phyloP scores from a whole-genome alignment of 1,140 invertebrate genomes.

The Helicoverpa armigera region DNA sequence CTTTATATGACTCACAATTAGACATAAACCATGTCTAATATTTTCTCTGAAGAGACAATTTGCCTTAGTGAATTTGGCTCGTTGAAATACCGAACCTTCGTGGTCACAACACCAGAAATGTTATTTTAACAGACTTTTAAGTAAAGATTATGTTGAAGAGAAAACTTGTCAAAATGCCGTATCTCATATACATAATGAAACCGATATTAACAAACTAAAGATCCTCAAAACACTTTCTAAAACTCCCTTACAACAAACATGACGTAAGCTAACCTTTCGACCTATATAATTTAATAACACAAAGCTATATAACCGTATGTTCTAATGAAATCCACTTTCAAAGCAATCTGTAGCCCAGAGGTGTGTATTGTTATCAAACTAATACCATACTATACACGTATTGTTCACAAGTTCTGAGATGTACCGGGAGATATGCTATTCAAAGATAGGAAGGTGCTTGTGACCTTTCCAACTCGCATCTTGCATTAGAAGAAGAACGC shows the following conservation, averaged over 20 bases:
- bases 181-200: background rate
- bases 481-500: no score
- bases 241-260: conserved; percentile 13
- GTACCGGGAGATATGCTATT: conserved; percentile 48
- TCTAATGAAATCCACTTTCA: conserved; percentile 78
- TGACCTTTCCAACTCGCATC: no score
- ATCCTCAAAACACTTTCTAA: conserved; percentile 37
- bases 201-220: background rate
- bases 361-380: conserved; percentile 74
- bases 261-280: conserved; percentile 39
- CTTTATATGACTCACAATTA: no score
- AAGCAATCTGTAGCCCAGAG: conserved; percentile 66
- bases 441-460: no score
- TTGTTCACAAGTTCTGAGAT: conserved; percentile 27
- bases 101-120: no score
- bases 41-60: no score
- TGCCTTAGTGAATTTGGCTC: no score
- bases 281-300: conserved; percentile 50
- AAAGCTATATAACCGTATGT: conserved; percentile 50
- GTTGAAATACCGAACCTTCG: no score
- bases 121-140: no score
- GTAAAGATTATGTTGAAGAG: no score
- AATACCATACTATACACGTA: conserved; percentile 66
- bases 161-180: no score
- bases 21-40: no score